phyloP scores from a whole-genome alignment of 1,140 invertebrate species.

The Aphelinus atriplicis region DNA sequence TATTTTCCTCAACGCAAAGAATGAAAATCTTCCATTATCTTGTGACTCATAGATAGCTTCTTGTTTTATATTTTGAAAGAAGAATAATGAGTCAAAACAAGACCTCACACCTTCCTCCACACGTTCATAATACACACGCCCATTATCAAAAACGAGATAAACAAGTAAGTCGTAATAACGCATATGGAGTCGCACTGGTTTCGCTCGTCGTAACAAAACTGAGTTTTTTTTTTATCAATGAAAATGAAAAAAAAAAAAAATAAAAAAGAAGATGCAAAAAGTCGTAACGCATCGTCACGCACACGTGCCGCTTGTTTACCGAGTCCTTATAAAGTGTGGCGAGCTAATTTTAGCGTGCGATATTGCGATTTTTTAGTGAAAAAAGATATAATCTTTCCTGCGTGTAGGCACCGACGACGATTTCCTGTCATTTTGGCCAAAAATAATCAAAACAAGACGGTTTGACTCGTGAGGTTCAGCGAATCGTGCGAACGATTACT shows the following conservation, averaged over 20 bases:
- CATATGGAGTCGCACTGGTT: neutral
- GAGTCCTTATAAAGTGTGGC: neutral
- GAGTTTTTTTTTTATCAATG: neutral
- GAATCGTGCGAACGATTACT: no score
- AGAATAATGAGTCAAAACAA: no score
- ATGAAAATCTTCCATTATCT: no score
- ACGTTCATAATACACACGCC: no score
- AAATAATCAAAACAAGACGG: no score
- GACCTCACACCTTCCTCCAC: no score
- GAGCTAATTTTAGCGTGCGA: slow-evolving; percentile 6
- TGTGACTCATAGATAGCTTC: no score
- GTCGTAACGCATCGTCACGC: slow-evolving; percentile 1
- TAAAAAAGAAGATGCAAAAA: neutral
- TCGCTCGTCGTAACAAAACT: neutral
- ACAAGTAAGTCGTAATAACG: no score
- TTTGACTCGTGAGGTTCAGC: no score
- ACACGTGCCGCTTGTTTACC: slow-evolving; percentile 13
- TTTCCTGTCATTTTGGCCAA: neutral
- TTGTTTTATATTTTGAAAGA: no score
- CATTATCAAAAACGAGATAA: no score
- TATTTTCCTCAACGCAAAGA: no score
- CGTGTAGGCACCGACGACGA: neutral
- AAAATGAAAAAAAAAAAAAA: neutral
- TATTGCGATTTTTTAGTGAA: neutral
- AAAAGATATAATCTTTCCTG: neutral